These are phyloP conservation scores for Anguilla megastoma DNA, from an alignment of 2,797 vertebrate species.

Conservation along the genomic window DNA sequence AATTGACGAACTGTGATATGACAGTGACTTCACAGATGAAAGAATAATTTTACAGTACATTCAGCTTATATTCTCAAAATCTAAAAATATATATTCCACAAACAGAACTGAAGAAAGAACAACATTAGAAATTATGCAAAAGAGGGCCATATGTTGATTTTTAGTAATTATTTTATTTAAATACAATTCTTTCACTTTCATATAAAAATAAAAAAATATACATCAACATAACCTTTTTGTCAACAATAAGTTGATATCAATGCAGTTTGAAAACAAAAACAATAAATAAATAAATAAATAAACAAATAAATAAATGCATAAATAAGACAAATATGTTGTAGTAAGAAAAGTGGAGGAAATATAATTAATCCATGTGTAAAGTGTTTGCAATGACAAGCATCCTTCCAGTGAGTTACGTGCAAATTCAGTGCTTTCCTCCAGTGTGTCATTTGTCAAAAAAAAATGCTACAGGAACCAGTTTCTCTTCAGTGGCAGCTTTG, in stretches of 20 bases:
- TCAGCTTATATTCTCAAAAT: background rate
- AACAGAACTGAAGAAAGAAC: background rate
- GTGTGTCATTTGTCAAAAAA: background rate
- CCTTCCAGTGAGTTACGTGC: slow-evolving; percentile 47
- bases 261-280: slow-evolving; percentile 17
- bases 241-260: background rate
- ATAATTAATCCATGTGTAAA: slow-evolving; percentile 22
- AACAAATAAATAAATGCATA: slow-evolving; percentile 35
- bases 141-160: background rate
- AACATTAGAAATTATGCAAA: background rate
- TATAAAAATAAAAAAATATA: slow-evolving; percentile 51
- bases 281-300: slow-evolving; percentile 16
- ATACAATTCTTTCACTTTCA: slow-evolving; percentile 10
- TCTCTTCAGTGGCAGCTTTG: background rate
- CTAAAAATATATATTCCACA: background rate
- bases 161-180: slow-evolving; percentile 1
- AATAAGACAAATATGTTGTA: slow-evolving; percentile 18
- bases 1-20: background rate
- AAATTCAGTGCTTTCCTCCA: slow-evolving; percentile 28
- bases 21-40: background rate
- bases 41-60: background rate
- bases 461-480: slow-evolving; percentile 8
- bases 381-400: slow-evolving; percentile 20
- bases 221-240: slow-evolving; percentile 56
- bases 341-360: background rate